Conservation (phyloP, 2,888 invertebrate species). For the Apamea crenata region DNA sequence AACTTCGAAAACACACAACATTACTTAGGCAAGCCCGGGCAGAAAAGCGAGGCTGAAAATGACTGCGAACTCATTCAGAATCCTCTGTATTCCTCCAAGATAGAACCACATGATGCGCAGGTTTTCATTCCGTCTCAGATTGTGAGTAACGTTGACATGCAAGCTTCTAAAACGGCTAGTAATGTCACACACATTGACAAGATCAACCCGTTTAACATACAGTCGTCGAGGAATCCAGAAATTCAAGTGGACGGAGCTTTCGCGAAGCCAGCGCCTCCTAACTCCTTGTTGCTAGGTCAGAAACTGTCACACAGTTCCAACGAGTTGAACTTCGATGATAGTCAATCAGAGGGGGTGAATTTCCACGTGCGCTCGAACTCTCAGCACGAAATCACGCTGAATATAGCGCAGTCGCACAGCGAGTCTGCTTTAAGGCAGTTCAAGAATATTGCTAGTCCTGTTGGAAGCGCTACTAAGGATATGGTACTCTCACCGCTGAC, state of each 20-base stretch:
- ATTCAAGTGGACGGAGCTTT: slow-evolving; percentile 88
- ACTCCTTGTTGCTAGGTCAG: slow-evolving; percentile 89
- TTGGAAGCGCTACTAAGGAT: slow-evolving; percentile 91
- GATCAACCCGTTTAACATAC: slow-evolving; percentile 83
- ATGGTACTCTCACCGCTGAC: slow-evolving; percentile 94
- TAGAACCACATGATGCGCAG: slow-evolving; percentile 84
- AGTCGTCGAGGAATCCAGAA: slow-evolving; percentile 90
- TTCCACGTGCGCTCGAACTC: slow-evolving; percentile 89
- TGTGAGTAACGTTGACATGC: slow-evolving; percentile 74
- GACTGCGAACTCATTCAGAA: slow-evolving; percentile 87
- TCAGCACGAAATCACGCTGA: slow-evolving; percentile 92
- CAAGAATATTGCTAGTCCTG: slow-evolving; percentile 92
- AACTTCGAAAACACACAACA: slow-evolving; percentile 88
- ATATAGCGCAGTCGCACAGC: slow-evolving; percentile 94
- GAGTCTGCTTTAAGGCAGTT: slow-evolving; percentile 94
- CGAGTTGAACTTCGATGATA: slow-evolving; percentile 90
- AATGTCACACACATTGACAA: slow-evolving; percentile 73
- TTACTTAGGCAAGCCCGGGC: slow-evolving; percentile 82
- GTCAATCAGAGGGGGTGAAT: slow-evolving; percentile 72
- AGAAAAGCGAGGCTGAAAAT: slow-evolving; percentile 77
- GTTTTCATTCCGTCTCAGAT: slow-evolving; percentile 91
- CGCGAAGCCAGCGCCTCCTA: slow-evolving; percentile 88
- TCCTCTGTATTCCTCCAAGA: slow-evolving; percentile 87
- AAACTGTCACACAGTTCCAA: slow-evolving; percentile 93
- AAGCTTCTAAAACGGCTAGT: slow-evolving; percentile 80